These are phyloP conservation scores for Capitella teleta DNA, from an alignment of 1,140 invertebrate genomes.

Conservation along the genomic window DNA sequence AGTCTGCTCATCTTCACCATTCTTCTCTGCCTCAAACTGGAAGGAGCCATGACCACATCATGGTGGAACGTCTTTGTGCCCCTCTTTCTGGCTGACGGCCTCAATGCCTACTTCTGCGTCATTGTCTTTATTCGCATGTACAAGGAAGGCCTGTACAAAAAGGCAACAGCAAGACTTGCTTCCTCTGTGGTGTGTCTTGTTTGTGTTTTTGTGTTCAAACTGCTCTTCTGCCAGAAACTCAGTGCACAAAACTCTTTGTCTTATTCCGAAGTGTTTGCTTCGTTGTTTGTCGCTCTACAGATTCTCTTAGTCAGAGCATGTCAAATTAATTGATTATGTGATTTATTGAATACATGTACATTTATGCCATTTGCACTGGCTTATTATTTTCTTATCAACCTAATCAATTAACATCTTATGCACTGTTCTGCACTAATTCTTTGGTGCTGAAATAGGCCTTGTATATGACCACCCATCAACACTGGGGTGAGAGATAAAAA, in stretches of 20 bases:
- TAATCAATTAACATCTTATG: no score
- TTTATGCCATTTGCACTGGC: no score
- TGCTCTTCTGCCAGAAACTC: constrained; percentile 79
- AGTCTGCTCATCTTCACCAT: constrained; percentile 73
- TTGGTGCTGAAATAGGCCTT: no score
- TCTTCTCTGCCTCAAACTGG: constrained; percentile 56
- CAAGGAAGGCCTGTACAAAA: constrained; percentile 49
- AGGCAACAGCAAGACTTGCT: constrained; percentile 61
- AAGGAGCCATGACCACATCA: constrained; percentile 24
- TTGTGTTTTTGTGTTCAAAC: constrained; percentile 81
- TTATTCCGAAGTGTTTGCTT: constrained; percentile 83
- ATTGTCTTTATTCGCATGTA: constrained; percentile 89
- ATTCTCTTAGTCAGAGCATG: constrained; percentile 83
- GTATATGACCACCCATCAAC: no score
- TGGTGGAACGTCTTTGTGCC: constrained; percentile 78
- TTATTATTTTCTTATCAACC: no score
- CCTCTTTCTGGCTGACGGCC: constrained; percentile 76
- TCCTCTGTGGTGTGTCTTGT: constrained; percentile 77
- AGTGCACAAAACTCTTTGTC: constrained; percentile 65
- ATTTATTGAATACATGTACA: no score
- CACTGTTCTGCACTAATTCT: no score
- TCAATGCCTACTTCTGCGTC: constrained; percentile 86
- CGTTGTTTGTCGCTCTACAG: constrained; percentile 79
- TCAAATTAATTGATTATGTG: no score
- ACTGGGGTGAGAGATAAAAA: no score